Evolutionary conservation across 1,140 invertebrate genomes (phyloP).

Genomic region (Macrobrachium nipponense): DNA sequence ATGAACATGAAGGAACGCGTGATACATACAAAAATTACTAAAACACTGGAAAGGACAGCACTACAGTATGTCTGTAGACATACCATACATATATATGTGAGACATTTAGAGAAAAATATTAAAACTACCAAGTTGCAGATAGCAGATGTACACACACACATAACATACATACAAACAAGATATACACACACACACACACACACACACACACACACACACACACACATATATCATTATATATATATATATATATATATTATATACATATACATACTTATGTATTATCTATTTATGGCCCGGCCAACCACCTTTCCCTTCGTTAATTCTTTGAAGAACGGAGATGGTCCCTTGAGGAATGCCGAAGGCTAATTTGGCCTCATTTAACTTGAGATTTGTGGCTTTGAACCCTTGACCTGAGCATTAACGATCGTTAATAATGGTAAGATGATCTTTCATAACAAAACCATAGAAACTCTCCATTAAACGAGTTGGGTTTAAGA

Average conservation of each 20-base stretch:
- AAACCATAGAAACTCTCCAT: too few species aligned
- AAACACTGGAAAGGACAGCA: not conserved
- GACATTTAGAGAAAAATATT: not conserved
- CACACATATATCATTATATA: slow-evolving; percentile 6
- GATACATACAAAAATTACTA: too few species aligned
- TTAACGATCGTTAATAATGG: too few species aligned
- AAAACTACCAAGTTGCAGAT: too few species aligned
- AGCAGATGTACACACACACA: not conserved
- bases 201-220: slow-evolving; percentile 8
- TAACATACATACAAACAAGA: too few species aligned
- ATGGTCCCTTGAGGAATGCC: not conserved
- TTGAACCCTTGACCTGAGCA: too few species aligned
- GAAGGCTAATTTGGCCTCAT: too few species aligned
- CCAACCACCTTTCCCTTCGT: not conserved
- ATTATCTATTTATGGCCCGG: not conserved
- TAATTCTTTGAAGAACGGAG: not conserved
- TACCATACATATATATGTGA: not conserved
- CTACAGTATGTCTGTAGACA: not conserved
- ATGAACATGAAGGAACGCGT: too few species aligned
- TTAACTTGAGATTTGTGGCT: too few species aligned
- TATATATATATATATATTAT: slow-evolving; percentile 29
- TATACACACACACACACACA: not conserved
- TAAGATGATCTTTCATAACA: too few species aligned
- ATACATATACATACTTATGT: not conserved
- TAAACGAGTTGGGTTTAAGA: too few species aligned